phyloP scores from a whole-genome alignment of 2,113 vertebrate genomes.

The Origma solitaria region DNA sequence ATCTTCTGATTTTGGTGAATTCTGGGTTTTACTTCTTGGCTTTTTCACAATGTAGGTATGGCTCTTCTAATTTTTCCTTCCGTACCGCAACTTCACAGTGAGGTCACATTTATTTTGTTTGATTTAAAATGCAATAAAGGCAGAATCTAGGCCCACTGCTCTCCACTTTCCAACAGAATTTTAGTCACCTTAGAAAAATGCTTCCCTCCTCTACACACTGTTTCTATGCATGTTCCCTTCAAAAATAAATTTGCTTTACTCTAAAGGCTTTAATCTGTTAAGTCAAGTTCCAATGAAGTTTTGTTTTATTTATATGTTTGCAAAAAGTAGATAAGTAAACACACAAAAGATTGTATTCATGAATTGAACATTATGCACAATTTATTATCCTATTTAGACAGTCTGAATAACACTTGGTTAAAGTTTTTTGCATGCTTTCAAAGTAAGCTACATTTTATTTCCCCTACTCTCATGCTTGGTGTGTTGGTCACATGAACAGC shows the following conservation, averaged over 20 bases:
- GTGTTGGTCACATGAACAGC: neutral
- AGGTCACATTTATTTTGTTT: neutral
- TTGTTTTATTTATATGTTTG: neutral
- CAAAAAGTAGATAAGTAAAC: neutral
- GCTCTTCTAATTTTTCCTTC: neutral
- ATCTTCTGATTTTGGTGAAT: neutral
- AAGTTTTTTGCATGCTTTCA: neutral
- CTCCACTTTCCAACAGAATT: neutral
- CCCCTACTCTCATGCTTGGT: neutral
- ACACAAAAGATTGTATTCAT: neutral
- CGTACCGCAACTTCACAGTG: neutral
- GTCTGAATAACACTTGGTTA: neutral
- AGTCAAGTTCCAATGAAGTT: neutral
- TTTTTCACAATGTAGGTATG: neutral
- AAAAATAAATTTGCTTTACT: neutral
- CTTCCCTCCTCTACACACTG: neutral
- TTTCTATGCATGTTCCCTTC: neutral
- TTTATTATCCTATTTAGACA: neutral
- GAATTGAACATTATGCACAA: neutral
- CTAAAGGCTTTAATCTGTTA: neutral
- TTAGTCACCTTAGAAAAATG: neutral
- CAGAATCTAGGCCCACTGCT: neutral
- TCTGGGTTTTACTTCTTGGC: neutral
- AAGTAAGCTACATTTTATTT: neutral
- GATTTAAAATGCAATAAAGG: neutral